These are phyloP conservation scores for Nematopogon swammerdamellus DNA, from an alignment of 2,888 invertebrate species.

Conservation along the genomic window DNA sequence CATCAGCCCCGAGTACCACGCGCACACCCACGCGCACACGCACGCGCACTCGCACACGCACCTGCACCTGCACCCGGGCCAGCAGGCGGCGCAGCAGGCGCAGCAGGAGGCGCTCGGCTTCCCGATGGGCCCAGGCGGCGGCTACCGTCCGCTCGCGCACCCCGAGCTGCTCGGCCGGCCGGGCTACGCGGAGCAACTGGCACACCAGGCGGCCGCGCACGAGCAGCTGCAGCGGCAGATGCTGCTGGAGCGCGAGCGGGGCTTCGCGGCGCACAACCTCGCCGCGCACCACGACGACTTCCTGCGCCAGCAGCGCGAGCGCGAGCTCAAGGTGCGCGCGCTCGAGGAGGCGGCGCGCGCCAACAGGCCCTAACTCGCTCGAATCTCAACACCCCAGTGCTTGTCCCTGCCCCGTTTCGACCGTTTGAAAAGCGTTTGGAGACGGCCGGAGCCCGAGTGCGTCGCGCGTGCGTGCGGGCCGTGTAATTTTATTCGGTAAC, in stretches of 20 bases:
- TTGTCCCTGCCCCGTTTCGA: neutral
- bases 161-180: conserved; percentile 77
- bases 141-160: conserved; percentile 66
- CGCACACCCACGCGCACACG: conserved; percentile 89
- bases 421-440: conserved; percentile 1
- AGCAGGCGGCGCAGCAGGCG: conserved; percentile 59
- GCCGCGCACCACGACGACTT: conserved; percentile 45
- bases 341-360: conserved; percentile 81
- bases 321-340: conserved; percentile 81
- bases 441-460: conserved; percentile 7
- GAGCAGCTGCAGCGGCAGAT: conserved; percentile 84
- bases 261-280: conserved; percentile 26
- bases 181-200: conserved; percentile 72
- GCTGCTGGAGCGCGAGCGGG: conserved; percentile 76
- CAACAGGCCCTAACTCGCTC: conserved; percentile 31
- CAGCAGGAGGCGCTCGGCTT: conserved; percentile 64
- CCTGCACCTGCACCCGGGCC: conserved; percentile 75
- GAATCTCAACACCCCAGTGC: neutral
- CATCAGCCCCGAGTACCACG: conserved; percentile 84
- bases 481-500: conserved; percentile 45
- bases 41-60: conserved; percentile 90
- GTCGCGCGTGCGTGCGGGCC: conserved; percentile 19
- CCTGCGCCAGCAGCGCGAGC: conserved; percentile 76
- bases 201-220: conserved; percentile 76
- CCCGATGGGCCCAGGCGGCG: conserved; percentile 41